Conservation (phyloP, 64 coral and sea anemone species). For the Stichodactyla helianthus region DNA sequence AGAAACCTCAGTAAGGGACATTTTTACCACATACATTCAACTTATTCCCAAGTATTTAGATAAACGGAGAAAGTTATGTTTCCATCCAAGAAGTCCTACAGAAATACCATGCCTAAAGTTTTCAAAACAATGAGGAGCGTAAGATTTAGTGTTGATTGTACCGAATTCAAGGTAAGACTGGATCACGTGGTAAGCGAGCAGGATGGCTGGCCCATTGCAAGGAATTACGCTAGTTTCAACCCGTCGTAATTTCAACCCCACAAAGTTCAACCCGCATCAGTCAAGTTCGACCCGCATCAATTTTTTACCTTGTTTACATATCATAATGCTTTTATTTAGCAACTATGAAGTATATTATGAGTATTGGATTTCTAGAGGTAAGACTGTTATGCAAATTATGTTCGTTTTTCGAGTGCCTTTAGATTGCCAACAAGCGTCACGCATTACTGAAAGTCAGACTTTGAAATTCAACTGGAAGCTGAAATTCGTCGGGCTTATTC, state of each 20-base stretch:
- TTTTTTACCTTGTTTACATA: conserved; percentile 23
- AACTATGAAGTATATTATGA: no score
- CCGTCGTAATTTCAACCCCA: no score
- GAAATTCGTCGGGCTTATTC: no score
- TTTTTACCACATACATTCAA: conserved; percentile 66
- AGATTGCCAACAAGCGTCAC: background rate
- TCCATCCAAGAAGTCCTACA: conserved; percentile 17
- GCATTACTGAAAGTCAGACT: background rate
- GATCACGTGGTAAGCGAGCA: no score
- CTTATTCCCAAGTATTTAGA: conserved; percentile 41
- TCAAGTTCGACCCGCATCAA: background rate
- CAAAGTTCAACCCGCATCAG: background rate
- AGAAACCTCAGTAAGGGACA: conserved; percentile 41
- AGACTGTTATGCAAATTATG: background rate
- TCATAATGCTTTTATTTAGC: background rate
- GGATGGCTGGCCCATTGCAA: no score
- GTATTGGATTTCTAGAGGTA: no score
- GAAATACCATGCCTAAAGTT: conserved; percentile 30
- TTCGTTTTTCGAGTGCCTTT: background rate
- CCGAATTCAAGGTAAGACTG: conserved; percentile 58
- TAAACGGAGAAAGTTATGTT: conserved; percentile 50
- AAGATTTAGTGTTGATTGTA: conserved; percentile 59
- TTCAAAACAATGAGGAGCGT: conserved; percentile 56
- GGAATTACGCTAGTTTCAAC: no score
- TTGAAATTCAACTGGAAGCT: no score